Base-by-base conservation (phyloP, 2,888 invertebrate species). In the Philonicus albiceps region DNA sequence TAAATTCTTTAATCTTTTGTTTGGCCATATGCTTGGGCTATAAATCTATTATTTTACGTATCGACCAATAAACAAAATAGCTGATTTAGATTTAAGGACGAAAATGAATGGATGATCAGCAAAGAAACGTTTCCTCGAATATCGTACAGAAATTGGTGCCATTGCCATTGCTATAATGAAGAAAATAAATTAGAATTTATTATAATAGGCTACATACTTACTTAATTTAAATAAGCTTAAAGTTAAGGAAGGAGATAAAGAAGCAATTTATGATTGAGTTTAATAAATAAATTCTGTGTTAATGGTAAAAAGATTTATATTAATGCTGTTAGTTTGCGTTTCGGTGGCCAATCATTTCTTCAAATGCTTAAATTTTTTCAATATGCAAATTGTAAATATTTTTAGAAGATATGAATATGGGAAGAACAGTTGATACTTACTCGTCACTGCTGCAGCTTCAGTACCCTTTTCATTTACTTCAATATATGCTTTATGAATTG, bases 51-150 rank as follows among this genome's bases (percentile, higher is more conserved):
- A 64, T 27, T 64, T 64, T 30, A 81, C 64, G 30, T 81, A 81
- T 55, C 64, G 64, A 27, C 81, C 81, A 27, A 55, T 81, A 55
- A 81, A 53, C 7, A 81, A 64, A n/a, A 81, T 37, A 8, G 81
- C 81, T 22, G 31, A 34, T 16, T 81, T 55, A 1, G 81, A 81
- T 34, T 81, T 81, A 34, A 81, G 53, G 19, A 55, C 81, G 19
- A 81, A 81, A 19, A 81, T 55, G 22, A 81, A 81, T 11, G 81
- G 81, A 81, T 81, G 81, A 43, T 81, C 64, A 31, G 81, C 81
- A 64, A 22, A 22, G 22, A 64, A 64, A 22, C 64, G 19, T 64
- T 64, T 64, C 27, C 55, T 81, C 34, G 53, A 80, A 80, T 31
- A 19, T 7, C n/a, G 74, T 37, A 3, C 34, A 4, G 37, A 37